Percentiles rank a stretch among this genome's conserved stretches.
phyloP scores from a whole-genome alignment of 2,113 vertebrate genomes.

The Struthidea cinerea region DNA sequence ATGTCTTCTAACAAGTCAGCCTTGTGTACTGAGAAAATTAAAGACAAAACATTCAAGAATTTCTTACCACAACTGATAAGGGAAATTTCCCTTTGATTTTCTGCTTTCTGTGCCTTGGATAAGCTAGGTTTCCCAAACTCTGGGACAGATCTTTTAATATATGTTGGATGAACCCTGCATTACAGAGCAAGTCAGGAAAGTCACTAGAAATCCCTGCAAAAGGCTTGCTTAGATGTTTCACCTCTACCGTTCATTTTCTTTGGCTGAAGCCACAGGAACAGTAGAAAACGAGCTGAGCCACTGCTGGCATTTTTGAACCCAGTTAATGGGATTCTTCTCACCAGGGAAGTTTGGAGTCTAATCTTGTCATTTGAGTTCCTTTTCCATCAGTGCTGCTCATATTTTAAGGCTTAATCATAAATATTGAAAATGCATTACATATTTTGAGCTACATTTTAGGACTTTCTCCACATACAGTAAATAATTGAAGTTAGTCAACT shows the following conservation, averaged over 20 bases:
- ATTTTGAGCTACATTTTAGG: not conserved
- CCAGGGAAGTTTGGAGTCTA: not conserved
- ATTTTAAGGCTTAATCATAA: not conserved
- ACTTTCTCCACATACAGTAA: not conserved
- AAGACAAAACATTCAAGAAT: not conserved
- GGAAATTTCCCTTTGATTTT: not conserved
- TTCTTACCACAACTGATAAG: not conserved
- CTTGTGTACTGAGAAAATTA: not conserved
- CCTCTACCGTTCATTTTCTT: not conserved
- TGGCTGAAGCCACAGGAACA: not conserved
- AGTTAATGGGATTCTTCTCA: not conserved
- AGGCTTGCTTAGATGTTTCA: not conserved
- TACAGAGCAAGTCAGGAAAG: not conserved
- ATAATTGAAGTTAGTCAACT: not conserved
- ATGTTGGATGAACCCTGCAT: not conserved
- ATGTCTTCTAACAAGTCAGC: not conserved
- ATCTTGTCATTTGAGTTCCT: not conserved
- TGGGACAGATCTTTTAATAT: not conserved
- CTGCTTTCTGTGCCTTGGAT: not conserved
- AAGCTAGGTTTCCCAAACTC: not conserved
- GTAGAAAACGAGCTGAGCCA: not conserved
- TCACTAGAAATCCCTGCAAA: not conserved
- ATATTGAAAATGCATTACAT: not conserved
- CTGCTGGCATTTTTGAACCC: not conserved
- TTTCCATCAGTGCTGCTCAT: not conserved